Percentiles rank a stretch among this genome's conserved stretches.
Conservation (phyloP, 2,888 invertebrate genomes). For the Myathropa florea region DNA sequence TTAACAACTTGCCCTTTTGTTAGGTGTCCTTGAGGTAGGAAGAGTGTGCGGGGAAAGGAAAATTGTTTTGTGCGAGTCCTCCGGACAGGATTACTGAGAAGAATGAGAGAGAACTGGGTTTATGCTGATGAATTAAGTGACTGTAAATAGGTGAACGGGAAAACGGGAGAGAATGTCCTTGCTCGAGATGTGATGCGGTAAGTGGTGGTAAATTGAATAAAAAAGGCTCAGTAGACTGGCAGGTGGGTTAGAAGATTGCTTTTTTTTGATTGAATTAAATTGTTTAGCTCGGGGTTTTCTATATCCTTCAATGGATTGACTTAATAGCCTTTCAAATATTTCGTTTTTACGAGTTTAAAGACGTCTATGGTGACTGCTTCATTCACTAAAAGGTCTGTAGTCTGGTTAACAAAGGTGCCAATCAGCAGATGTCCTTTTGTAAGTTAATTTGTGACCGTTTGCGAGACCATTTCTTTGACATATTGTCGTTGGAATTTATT, state of each 20-base stretch:
- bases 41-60: not conserved
- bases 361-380: not conserved
- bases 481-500: not conserved
- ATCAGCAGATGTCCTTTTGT: not conserved
- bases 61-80: not conserved
- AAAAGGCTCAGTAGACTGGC: not conserved
- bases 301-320: not conserved
- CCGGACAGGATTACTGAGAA: not conserved
- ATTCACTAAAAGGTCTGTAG: not conserved
- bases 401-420: not conserved
- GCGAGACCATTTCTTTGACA: not conserved
- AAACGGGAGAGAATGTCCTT: not conserved
- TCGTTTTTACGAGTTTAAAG: not conserved
- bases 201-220: not conserved
- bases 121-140: constrained; percentile 46
- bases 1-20: constrained; percentile 24
- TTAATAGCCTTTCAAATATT: not conserved
- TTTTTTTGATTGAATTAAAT: not conserved
- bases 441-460: not conserved
- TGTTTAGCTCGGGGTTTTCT: not conserved
- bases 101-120: not conserved
- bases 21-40: not conserved
- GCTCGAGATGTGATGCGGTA: not conserved
- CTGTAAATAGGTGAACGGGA: constrained; percentile 22
- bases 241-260: not conserved